Percentiles rank a stretch among this genome's conserved stretches.
phyloP scores from a whole-genome alignment of 2,113 vertebrate genomes.

The Cyprinodon tularosa region DNA sequence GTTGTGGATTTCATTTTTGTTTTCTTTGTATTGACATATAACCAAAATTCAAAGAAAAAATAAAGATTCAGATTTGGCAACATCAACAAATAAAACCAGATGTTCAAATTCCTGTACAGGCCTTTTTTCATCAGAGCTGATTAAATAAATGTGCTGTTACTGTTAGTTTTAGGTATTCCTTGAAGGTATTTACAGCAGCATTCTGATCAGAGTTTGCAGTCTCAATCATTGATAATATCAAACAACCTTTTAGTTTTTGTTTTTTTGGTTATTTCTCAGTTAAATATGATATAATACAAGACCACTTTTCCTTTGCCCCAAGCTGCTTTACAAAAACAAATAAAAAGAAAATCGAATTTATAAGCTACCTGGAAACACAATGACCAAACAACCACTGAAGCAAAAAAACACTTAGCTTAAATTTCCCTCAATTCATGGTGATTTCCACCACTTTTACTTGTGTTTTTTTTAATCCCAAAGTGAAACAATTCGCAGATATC shows the following conservation, averaged over 20 bases:
- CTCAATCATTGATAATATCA: background rate
- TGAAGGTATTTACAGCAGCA: background rate
- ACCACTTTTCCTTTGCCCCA: background rate
- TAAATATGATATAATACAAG: background rate
- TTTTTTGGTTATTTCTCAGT: background rate
- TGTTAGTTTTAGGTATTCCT: background rate
- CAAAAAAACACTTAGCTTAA: background rate
- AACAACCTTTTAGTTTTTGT: background rate
- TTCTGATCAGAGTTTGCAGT: background rate
- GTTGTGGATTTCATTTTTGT: too few relatives aligned
- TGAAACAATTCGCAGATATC: constrained; percentile 36
- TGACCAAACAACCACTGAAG: background rate
- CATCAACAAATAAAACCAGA: too few relatives aligned
- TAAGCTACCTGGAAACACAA: background rate
- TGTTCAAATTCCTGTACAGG: too few relatives aligned
- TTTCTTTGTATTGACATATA: too few relatives aligned
- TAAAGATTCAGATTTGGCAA: too few relatives aligned
- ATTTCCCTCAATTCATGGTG: background rate
- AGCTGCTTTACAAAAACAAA: background rate
- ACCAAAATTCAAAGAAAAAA: too few relatives aligned
- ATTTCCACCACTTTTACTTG: constrained; percentile 1
- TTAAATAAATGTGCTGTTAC: too few relatives aligned
- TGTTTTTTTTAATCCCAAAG: background rate
- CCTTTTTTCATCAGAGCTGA: too few relatives aligned
- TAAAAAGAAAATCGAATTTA: background rate